A percentile compares a stretch with the other conserved stretches of the same genome.
phyloP scores from a whole-genome alignment of 2,888 invertebrate genomes.

The Cosmorhoe ocellata region DNA sequence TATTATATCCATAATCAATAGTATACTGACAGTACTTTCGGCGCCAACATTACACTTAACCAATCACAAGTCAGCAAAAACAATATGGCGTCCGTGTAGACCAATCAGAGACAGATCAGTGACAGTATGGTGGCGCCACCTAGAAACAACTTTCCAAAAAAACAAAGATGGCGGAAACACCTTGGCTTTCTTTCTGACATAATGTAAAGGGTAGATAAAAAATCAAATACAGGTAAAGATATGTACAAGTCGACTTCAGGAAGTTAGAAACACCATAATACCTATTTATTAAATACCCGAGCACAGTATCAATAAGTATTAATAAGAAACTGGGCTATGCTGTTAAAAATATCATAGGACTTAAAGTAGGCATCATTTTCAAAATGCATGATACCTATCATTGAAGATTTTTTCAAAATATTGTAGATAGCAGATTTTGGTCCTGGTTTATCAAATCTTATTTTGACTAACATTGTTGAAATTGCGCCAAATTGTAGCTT shows the following conservation, averaged over 20 bases:
- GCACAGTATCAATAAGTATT: neutral
- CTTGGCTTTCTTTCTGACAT: neutral
- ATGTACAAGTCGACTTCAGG: slow-evolving; percentile 11
- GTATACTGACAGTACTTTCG: too few species aligned
- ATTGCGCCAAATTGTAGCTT: too few species aligned
- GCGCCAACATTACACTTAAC: neutral
- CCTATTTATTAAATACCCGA: neutral
- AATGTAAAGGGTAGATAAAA: slow-evolving; percentile 16
- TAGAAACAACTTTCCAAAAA: neutral
- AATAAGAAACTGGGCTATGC: neutral
- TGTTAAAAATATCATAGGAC: neutral
- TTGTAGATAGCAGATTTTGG: too few species aligned
- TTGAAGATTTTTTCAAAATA: too few species aligned
- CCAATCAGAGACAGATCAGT: neutral
- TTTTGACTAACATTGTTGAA: too few species aligned
- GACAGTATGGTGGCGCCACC: neutral
- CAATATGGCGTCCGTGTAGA: slow-evolving; percentile 1
- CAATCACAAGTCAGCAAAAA: slow-evolving; percentile 1
- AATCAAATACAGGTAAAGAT: slow-evolving; percentile 12
- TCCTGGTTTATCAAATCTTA: too few species aligned
- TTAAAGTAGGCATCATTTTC: too few species aligned
- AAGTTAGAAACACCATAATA: neutral
- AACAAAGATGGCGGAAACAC: neutral
- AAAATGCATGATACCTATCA: too few species aligned
- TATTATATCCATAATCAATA: neutral